phyloP scores from a whole-genome alignment of 2,888 invertebrate genomes.

The Sylvicola fuscatus region DNA sequence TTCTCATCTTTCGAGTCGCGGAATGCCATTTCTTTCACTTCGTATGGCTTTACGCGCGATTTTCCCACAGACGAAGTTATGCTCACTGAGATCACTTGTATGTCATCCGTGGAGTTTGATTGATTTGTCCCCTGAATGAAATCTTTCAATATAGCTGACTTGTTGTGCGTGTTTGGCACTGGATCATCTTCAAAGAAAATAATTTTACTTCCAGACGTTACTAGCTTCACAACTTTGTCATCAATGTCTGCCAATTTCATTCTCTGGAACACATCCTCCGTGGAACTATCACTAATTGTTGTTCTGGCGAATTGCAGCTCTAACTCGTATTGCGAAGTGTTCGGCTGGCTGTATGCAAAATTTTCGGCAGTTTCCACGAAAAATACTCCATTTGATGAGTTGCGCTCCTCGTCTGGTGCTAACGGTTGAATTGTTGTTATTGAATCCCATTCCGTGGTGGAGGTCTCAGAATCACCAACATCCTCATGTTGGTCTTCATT shows the following conservation, averaged over 20 bases:
- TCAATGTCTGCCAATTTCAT: conserved; percentile 1
- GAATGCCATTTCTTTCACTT: conserved; percentile 3
- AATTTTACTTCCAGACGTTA: conserved; percentile 20
- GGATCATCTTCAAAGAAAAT: conserved; percentile 17
- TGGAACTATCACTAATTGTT: neutral
- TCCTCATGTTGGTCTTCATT: conserved; percentile 16
- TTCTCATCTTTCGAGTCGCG: conserved; percentile 8
- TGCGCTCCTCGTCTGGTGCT: neutral
- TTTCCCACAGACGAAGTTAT: conserved; percentile 24
- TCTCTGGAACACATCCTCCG: neutral
- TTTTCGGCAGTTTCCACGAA: neutral
- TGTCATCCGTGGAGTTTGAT: conserved; percentile 12
- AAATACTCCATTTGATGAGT: neutral
- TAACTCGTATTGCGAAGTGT: neutral
- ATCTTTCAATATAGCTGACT: neutral
- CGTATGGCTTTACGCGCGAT: conserved; percentile 7
- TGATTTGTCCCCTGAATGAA: neutral
- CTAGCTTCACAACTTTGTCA: conserved; percentile 13
- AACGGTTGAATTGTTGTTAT: neutral
- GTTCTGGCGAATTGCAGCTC: conserved; percentile 1
- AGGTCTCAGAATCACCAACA: conserved; percentile 10
- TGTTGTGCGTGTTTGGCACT: neutral
- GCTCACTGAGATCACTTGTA: conserved; percentile 29
- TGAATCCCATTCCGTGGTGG: conserved; percentile 2
- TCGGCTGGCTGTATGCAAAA: neutral